phyloP scores from a whole-genome alignment of 2,797 vertebrate genomes.

The Chelon auratus region DNA sequence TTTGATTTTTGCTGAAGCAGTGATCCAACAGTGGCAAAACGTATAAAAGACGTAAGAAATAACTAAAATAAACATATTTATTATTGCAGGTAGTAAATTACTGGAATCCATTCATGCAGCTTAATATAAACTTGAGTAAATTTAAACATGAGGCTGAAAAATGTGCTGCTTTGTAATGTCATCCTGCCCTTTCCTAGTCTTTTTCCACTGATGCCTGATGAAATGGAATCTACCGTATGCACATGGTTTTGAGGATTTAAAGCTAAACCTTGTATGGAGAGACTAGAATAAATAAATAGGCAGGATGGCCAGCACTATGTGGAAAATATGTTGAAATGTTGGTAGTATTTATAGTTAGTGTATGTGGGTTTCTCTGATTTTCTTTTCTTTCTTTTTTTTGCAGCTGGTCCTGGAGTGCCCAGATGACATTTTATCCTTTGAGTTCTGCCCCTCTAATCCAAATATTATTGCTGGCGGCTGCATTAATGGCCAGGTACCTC shows the following conservation, averaged over 20 bases:
- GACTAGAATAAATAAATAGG: conserved; percentile 58
- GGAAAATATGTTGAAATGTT: conserved; percentile 33
- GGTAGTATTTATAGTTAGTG: conserved; percentile 36
- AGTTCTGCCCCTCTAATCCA: conserved; percentile 92
- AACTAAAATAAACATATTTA: not conserved
- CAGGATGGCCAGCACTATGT: conserved; percentile 21
- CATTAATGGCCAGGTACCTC: conserved; percentile 91
- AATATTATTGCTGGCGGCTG: conserved; percentile 94
- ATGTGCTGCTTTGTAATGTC: conserved; percentile 27
- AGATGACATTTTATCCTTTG: conserved; percentile 90
- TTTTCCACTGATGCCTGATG: conserved; percentile 15
- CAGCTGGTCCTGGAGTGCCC: conserved; percentile 93
- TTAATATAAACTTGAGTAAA: conserved; percentile 33
- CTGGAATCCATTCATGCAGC: conserved; percentile 4
- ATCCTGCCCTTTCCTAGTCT: conserved; percentile 11
- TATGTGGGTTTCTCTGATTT: conserved; percentile 47
- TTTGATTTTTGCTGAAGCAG: conserved; percentile 36
- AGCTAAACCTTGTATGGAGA: conserved; percentile 31
- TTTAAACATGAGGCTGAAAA: conserved; percentile 34
- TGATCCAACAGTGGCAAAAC: conserved; percentile 15
- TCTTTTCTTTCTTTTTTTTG: conserved; percentile 53
- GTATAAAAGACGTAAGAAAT: not conserved
- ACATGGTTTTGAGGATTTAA: conserved; percentile 52
- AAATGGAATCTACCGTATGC: conserved; percentile 39
- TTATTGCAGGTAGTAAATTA: not conserved